These are phyloP conservation scores for Pedionomus torquatus DNA, from an alignment of 2,113 vertebrate species.

Conservation along the genomic window DNA sequence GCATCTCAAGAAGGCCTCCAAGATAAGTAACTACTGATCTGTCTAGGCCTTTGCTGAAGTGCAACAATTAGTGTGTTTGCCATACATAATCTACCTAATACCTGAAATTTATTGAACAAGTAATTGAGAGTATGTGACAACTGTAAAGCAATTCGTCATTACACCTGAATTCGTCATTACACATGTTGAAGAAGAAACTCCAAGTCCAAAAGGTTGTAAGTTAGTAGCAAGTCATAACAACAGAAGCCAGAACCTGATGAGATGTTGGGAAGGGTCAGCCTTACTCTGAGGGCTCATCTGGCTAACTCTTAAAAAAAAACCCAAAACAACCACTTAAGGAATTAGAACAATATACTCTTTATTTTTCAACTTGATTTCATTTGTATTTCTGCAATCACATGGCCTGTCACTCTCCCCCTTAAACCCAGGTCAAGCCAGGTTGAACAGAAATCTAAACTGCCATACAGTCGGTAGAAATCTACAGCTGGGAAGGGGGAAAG, in stretches of 20 bases:
- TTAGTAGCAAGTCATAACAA: background rate
- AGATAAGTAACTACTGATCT: background rate
- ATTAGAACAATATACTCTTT: background rate
- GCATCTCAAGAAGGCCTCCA: background rate
- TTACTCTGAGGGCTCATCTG: background rate
- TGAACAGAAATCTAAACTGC: background rate
- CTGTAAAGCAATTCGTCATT: background rate
- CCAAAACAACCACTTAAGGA: too few species aligned
- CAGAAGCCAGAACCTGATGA: background rate
- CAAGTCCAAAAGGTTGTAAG: background rate
- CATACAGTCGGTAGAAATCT: background rate
- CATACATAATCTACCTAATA: background rate
- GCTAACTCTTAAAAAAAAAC: background rate
- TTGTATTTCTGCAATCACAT: background rate
- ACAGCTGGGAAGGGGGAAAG: background rate
- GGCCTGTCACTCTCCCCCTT: background rate
- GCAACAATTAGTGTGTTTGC: background rate
- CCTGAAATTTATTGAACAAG: background rate
- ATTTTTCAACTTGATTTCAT: background rate
- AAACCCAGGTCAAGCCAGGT: background rate
- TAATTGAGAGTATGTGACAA: background rate
- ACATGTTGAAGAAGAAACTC: background rate
- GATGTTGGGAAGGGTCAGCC: background rate
- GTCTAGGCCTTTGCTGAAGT: background rate
- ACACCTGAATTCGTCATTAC: background rate